phyloP scores from a whole-genome alignment of 2,797 vertebrate genomes.

The Mareca strepera region DNA sequence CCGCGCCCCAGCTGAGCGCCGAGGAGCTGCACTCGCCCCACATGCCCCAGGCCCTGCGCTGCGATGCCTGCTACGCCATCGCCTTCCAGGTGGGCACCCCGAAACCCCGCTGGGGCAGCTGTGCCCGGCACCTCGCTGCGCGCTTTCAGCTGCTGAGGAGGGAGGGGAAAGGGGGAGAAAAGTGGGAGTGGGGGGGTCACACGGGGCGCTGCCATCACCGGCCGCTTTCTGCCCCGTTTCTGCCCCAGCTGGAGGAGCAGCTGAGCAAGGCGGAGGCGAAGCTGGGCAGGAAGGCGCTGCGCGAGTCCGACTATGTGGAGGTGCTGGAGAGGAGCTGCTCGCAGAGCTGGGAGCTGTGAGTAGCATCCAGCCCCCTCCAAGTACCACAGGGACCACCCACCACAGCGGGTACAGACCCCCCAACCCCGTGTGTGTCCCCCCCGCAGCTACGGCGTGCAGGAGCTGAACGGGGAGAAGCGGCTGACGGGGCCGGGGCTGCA shows the following conservation, averaged over 20 bases:
- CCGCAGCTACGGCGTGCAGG: slow-evolving; percentile 74
- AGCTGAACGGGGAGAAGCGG: slow-evolving; percentile 69
- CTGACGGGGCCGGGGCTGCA: slow-evolving; percentile 73
- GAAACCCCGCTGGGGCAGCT: too few relatives aligned
- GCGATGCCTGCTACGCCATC: slow-evolving; percentile 72
- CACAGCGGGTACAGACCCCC: not conserved
- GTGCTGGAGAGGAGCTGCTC: slow-evolving; percentile 76
- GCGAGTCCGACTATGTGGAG: slow-evolving; percentile 68
- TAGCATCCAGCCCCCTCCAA: too few relatives aligned
- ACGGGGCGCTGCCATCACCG: not conserved
- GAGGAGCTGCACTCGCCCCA: slow-evolving; percentile 74
- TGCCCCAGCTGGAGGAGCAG: slow-evolving; percentile 72
- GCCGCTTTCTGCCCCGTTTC: not conserved
- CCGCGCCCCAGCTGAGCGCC: slow-evolving; percentile 60
- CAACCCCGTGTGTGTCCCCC: not conserved
- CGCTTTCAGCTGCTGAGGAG: not conserved
- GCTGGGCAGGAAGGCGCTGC: slow-evolving; percentile 50
- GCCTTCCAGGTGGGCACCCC: slow-evolving; percentile 71
- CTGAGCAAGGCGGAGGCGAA: slow-evolving; percentile 68
- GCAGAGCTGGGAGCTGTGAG: slow-evolving; percentile 78
- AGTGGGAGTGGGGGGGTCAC: rapidly evolving
- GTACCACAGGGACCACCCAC: not conserved
- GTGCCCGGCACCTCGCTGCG: rapidly evolving
- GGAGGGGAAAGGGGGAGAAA: not conserved
- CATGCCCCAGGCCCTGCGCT: slow-evolving; percentile 73